phyloP scores from a whole-genome alignment of 1,140 invertebrate species.

The Calycopis cecrops region DNA sequence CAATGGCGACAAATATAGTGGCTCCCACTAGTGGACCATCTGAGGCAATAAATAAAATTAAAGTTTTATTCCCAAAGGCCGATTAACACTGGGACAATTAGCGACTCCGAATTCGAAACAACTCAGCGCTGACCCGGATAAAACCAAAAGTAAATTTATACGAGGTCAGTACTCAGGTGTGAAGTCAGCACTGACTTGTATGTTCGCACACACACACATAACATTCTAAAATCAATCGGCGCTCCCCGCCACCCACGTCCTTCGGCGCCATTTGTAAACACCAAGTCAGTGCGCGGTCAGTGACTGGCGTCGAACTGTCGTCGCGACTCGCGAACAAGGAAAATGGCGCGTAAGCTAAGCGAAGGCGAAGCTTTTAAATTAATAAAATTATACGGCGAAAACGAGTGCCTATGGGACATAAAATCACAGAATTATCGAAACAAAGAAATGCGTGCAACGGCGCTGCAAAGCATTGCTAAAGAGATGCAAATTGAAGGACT shows the following conservation, averaged over 20 bases:
- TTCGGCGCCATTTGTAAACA: conserved; percentile 20
- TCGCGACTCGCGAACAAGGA: background rate
- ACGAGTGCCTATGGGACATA: conserved; percentile 24
- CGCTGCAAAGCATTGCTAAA: conserved; percentile 14
- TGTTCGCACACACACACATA: no score
- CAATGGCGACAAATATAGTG: no score
- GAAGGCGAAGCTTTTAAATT: conserved; percentile 22
- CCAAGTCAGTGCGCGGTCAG: background rate
- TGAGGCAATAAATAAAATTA: no score
- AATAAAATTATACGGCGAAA: conserved; percentile 21
- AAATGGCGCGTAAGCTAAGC: conserved; percentile 23
- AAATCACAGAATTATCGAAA: conserved; percentile 22
- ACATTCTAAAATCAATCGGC: conserved; percentile 9
- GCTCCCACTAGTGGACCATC: no score
- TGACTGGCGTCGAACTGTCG: no score
- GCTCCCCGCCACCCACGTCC: conserved; percentile 18
- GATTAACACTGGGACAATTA: no score
- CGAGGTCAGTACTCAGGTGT: no score
- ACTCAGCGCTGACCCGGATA: no score
- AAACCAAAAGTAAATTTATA: no score
- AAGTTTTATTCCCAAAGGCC: no score
- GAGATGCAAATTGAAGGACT: conserved; percentile 4
- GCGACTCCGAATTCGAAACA: no score
- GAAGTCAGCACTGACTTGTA: no score
- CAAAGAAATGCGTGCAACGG: conserved; percentile 21